These are phyloP conservation scores for Limulus polyphemus DNA, from an alignment of 2,888 invertebrate genomes.

Conservation along the genomic window DNA sequence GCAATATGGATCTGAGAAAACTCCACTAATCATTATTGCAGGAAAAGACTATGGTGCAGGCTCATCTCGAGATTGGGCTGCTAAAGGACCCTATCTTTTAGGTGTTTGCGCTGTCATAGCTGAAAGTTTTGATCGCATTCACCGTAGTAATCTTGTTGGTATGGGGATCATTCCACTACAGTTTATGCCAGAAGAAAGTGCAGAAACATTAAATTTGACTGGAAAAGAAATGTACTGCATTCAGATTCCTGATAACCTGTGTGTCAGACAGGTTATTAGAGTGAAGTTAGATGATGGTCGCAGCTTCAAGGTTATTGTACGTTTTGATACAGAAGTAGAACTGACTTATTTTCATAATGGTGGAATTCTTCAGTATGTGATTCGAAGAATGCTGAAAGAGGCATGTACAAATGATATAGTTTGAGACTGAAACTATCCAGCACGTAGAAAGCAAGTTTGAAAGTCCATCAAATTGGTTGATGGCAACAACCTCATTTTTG, in stretches of 20 bases:
- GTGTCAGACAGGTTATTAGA: constrained; percentile 57
- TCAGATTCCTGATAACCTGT: constrained; percentile 51
- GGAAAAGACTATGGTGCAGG: constrained; percentile 98
- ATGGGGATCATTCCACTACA: constrained; percentile 96
- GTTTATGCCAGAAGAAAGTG: constrained; percentile 64
- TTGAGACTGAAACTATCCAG: no score
- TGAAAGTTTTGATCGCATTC: constrained; percentile 93
- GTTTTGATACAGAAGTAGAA: constrained; percentile 97
- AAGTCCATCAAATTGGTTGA: no score
- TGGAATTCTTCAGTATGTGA: constrained; percentile 96
- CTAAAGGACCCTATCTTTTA: constrained; percentile 85
- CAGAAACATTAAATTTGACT: constrained; percentile 62
- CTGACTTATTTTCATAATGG: constrained; percentile 82
- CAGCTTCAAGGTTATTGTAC: constrained; percentile 59
- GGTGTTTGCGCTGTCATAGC: constrained; percentile 90
- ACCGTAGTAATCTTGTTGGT: constrained; percentile 91
- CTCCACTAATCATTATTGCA: constrained; percentile 69
- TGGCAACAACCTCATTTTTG: no score
- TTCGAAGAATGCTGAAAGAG: constrained; percentile 47
- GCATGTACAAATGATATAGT: no score
- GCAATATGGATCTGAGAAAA: constrained; percentile 61
- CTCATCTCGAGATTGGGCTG: constrained; percentile 97
- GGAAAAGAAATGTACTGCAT: constrained; percentile 70
- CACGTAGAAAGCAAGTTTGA: no score
- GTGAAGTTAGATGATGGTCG: constrained; percentile 47